Conservation (phyloP, 2,888 invertebrate species). For the Cephus sareptanus region DNA sequence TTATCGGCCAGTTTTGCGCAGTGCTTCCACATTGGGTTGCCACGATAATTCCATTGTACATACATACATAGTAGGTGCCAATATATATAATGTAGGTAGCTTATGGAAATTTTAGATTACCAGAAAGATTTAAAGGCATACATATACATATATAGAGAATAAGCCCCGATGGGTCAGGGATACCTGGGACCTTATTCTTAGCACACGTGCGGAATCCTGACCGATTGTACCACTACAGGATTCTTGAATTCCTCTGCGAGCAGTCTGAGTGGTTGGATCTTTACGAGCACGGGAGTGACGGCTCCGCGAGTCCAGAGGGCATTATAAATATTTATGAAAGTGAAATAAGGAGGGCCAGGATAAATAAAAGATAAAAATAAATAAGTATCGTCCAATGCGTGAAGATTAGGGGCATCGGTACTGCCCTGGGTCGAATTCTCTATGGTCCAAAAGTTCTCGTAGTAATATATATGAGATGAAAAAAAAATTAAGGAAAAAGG, state of each 20-base stretch:
- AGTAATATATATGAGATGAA: background rate
- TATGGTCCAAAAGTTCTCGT: background rate
- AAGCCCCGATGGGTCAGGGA: background rate
- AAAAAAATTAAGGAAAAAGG: background rate
- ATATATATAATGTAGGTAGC: background rate
- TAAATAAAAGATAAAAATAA: background rate
- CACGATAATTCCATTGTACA: background rate
- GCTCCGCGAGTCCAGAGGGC: background rate
- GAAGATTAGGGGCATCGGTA: background rate
- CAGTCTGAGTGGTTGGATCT: background rate
- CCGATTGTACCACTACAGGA: background rate
- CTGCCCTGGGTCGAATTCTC: background rate
- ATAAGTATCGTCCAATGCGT: background rate
- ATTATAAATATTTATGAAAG: background rate
- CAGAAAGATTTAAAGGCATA: background rate
- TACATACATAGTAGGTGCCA: background rate
- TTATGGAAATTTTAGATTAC: background rate
- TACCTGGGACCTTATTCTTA: background rate
- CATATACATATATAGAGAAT: background rate
- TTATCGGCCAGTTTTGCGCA: conserved; percentile 22
- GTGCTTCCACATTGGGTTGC: background rate
- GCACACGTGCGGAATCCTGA: background rate
- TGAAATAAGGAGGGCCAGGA: background rate
- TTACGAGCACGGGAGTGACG: background rate
- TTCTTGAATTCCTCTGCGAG: background rate